phyloP scores from a whole-genome alignment of 2,888 invertebrate genomes.

The Empis stercorea region DNA sequence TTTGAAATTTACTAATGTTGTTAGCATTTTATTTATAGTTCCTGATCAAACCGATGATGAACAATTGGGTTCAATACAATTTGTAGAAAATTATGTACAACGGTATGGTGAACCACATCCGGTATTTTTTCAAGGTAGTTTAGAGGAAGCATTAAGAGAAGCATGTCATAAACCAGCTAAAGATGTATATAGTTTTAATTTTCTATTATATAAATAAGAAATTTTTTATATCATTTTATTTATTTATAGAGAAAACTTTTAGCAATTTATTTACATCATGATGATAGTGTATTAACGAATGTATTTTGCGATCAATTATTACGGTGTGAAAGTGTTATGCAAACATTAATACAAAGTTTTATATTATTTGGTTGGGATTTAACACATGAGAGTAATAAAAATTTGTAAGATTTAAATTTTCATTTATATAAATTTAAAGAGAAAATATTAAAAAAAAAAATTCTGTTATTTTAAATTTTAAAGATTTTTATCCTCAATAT shows the following conservation, averaged over 20 bases:
- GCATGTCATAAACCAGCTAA: conserved; percentile 80
- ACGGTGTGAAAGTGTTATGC: conserved; percentile 81
- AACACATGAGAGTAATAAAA: conserved; percentile 74
- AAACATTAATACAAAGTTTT: conserved; percentile 80
- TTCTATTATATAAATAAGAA: neutral
- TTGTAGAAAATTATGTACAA: conserved; percentile 70
- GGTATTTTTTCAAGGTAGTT: conserved; percentile 78
- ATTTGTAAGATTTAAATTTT: conserved; percentile 50
- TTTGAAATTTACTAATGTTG: neutral
- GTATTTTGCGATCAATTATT: conserved; percentile 94
- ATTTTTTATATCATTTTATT: neutral
- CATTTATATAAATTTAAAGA: neutral
- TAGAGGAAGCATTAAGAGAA: conserved; percentile 83
- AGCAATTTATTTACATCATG: conserved; percentile 93
- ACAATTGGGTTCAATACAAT: conserved; percentile 70
- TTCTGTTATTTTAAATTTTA: too few species aligned
- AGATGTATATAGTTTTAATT: conserved; percentile 50
- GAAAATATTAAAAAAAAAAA: too few species aligned
- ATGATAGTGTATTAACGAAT: conserved; percentile 86
- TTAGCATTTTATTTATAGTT: conserved; percentile 42
- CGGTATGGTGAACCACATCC: conserved; percentile 73
- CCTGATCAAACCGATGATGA: conserved; percentile 79
- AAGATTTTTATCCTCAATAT: conserved; percentile 64
- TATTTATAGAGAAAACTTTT: conserved; percentile 70
- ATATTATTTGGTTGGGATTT: conserved; percentile 96